phyloP scores from a whole-genome alignment of 2,797 vertebrate species.

The Premnoplex brunnescens region DNA sequence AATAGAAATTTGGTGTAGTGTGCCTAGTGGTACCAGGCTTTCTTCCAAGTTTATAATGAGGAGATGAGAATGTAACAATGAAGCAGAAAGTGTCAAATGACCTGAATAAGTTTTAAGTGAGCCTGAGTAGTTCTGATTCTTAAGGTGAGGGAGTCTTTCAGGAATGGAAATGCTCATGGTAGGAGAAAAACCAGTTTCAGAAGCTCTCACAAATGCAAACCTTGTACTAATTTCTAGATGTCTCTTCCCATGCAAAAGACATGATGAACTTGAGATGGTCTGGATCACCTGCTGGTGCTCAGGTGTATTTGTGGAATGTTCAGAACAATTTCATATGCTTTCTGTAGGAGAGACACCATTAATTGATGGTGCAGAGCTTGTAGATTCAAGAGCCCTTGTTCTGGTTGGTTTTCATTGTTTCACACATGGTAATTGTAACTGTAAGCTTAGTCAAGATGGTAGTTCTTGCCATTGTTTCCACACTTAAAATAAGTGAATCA shows the following conservation, averaged over 20 bases:
- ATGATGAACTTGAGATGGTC: neutral
- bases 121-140: neutral
- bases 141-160: neutral
- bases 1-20: neutral
- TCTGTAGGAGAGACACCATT: fast-evolving
- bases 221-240: neutral
- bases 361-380: neutral
- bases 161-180: neutral
- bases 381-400: neutral
- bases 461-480: neutral
- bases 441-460: neutral
- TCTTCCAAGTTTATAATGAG: conserved; percentile 17
- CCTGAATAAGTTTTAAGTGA: neutral
- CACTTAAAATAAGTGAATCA: neutral
- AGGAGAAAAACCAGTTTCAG: neutral
- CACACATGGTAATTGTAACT: fast-evolving
- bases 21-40: neutral
- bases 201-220: neutral
- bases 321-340: neutral
- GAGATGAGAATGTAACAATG: neutral
- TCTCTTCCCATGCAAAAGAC: fast-evolving
- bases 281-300: neutral
- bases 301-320: neutral
- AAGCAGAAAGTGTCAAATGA: neutral
- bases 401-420: neutral